Evolutionary conservation across 2,113 vertebrate species (phyloP).

Genomic region (Xenopus borealis): DNA sequence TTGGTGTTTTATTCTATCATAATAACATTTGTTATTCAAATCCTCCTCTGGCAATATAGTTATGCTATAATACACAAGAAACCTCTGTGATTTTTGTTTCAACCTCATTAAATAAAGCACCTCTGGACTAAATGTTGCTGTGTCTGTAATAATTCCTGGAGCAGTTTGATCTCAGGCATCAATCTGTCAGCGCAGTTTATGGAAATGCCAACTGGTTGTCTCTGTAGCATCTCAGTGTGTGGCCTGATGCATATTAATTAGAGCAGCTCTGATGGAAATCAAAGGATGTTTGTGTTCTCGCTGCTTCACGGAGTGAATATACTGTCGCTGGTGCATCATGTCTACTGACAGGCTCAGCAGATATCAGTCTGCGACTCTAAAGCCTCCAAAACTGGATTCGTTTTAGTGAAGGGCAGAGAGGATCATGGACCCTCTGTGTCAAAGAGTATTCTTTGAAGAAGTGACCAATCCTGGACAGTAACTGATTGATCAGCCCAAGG

Average conservation of each 20-base stretch:
- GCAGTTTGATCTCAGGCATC: conserved; percentile 23
- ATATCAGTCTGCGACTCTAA: too few species aligned
- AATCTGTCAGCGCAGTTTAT: conserved; percentile 1
- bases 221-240: background rate
- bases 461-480: too few species aligned
- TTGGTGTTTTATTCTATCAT: too few species aligned
- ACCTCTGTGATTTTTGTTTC: background rate
- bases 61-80: background rate
- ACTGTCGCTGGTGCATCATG: background rate
- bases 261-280: conserved; percentile 5
- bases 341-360: too few species aligned
- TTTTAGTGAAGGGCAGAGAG: too few species aligned
- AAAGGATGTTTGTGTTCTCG: accelerated
- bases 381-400: too few species aligned
- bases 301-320: background rate
- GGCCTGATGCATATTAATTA: conserved; percentile 28
- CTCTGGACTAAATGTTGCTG: background rate
- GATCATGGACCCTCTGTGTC: too few species aligned
- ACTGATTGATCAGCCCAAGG: too few species aligned
- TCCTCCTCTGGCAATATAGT: background rate
- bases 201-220: conserved; percentile 22
- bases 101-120: background rate
- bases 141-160: background rate
- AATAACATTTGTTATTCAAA: too few species aligned
- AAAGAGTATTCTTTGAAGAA: too few species aligned